phyloP scores from a whole-genome alignment of 1,140 invertebrate genomes.

The Drosophila setifemur region DNA sequence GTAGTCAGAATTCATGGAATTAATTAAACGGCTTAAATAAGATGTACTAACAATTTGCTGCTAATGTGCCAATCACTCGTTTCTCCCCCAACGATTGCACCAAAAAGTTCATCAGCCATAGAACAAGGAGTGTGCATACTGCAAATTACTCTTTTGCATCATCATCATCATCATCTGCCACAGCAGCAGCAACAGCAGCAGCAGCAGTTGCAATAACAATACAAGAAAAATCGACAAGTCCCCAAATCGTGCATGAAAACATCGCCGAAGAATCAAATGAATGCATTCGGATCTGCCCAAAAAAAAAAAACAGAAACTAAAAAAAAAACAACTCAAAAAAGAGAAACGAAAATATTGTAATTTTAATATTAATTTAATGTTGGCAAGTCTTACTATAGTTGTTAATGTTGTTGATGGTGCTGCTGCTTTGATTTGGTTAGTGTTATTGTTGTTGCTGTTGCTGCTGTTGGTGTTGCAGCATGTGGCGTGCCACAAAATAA shows the following conservation, averaged over 20 bases:
- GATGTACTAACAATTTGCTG: conserved; percentile 67
- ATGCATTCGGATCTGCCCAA: conserved; percentile 33
- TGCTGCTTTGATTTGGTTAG: no score
- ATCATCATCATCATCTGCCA: conserved; percentile 23
- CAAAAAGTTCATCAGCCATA: conserved; percentile 42
- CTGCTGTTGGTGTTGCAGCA: conserved; percentile 40
- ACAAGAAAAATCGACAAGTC: conserved; percentile 6
- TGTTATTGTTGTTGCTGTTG: conserved; percentile 1
- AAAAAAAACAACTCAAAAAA: neutral
- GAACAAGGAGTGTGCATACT: conserved; percentile 53
- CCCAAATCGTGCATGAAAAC: conserved; percentile 49
- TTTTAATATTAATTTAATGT: conserved; percentile 59
- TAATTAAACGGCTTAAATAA: conserved; percentile 68
- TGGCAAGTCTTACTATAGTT: conserved; percentile 20
- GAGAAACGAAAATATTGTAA: conserved; percentile 54
- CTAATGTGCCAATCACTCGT: conserved; percentile 64
- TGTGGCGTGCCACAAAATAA: conserved; percentile 57
- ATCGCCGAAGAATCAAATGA: conserved; percentile 34
- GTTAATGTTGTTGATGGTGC: conserved; percentile 21
- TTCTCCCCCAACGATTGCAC: conserved; percentile 9
- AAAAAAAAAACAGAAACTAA: neutral
- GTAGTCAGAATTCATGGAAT: conserved; percentile 48
- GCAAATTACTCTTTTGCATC: conserved; percentile 63
- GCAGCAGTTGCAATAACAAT: neutral
- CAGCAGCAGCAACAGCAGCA: neutral